phyloP scores from a whole-genome alignment of 2,797 vertebrate genomes.

The Champsocephalus gunnari region DNA sequence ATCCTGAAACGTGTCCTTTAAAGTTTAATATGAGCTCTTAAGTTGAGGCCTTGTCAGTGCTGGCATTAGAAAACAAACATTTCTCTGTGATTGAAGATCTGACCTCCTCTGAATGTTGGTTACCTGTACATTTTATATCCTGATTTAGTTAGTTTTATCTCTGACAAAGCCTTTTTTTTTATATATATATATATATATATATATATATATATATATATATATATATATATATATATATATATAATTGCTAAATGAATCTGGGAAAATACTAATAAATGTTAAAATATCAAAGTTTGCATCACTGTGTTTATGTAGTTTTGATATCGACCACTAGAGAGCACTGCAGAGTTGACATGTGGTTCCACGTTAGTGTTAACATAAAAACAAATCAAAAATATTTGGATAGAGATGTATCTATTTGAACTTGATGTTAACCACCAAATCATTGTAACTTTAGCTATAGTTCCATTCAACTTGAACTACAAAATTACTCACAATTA shows the following conservation, averaged over 20 bases:
- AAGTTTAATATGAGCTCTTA: background rate
- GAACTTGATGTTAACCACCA: background rate
- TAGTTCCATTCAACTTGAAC: background rate
- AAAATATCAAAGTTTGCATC: background rate
- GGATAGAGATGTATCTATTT: background rate
- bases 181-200: too few relatives aligned
- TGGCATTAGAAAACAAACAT: background rate
- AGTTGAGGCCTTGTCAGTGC: too few relatives aligned
- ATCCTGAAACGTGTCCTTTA: background rate
- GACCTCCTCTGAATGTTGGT: slow-evolving; percentile 3
- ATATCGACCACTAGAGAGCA: slow-evolving; percentile 55
- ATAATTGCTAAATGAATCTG: background rate
- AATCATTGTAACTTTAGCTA: background rate
- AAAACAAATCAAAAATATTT: background rate
- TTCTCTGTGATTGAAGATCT: slow-evolving; percentile 24
- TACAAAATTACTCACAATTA: background rate
- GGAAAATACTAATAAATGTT: slow-evolving; percentile 2
- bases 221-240: too few relatives aligned
- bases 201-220: too few relatives aligned
- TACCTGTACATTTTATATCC: slow-evolving; percentile 4
- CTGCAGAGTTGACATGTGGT: slow-evolving; percentile 1
- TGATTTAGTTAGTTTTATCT: slow-evolving; percentile 12
- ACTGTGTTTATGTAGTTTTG: background rate
- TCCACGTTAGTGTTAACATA: background rate
- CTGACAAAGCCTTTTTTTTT: background rate